Base-by-base conservation (phyloP, 1,140 invertebrate species). In the Drosophila ambigua region DNA sequence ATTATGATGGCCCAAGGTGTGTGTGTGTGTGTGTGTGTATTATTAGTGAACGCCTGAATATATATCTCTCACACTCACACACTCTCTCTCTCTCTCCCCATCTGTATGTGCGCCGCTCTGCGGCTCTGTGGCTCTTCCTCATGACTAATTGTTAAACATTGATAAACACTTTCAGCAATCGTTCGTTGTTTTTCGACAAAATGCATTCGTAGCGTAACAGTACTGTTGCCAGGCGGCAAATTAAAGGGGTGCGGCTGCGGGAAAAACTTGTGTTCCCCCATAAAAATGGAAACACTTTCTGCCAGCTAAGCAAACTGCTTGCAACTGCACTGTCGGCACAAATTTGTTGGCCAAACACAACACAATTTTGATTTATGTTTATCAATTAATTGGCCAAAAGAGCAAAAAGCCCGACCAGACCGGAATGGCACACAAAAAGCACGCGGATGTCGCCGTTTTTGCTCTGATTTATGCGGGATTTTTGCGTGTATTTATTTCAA, bases 341-440 rank as follows among this genome's bases (percentile, higher is more conserved):
- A 79, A 62, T 52, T 45, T 23, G 23, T 39, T 39, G 20, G 52
- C 13, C 62, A 80, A 62, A 65, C 54, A 62, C 20, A 44, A 35
- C 57, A 24, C 0, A 54, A 54, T 51, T 58, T 49, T 87, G 82
- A 85, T 87, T 85, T 85, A 85, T 82, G 78, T 59, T 24, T 11
- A 51, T 51, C 55, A 66, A 73, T 82, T 82, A 85, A 78, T 81
- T 81, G 77, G 48, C 50, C 52, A 62, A 15, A 62, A 43, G 31
- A 24, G 20, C 46, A 64, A 78, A 71, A 75, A 78, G 72, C 76
- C 64, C 44, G 64, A 63, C 54, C 63, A 41, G 41, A 63, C 66
- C 81, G 77, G 77, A 84, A 20, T 20, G 20, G 20, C 20, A 20
- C 20, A 20, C 20, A 20, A 20, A 20, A 15, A 8, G 6, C 5